Base-by-base conservation (phyloP, 2,113 vertebrate species). In the Tyto alba region DNA sequence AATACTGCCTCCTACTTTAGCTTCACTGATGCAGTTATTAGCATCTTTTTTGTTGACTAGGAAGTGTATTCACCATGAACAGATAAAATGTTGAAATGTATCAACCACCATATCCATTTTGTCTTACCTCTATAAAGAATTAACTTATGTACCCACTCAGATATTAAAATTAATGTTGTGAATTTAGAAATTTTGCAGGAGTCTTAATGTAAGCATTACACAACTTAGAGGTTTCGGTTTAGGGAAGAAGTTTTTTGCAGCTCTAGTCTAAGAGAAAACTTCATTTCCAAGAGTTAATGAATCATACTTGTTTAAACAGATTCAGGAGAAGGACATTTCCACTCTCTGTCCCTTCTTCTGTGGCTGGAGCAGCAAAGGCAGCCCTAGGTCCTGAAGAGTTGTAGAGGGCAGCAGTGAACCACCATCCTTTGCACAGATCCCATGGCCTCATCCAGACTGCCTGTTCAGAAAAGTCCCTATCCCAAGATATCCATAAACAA, bases 351-450 rank as follows among this genome's bases (percentile, higher is more conserved):
- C 11, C 7, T 57, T 63, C 50, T 53, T 22, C 22, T 30, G 29
- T 0, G 1, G 3, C 12, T n/a, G 43, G 15, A 75, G 30, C 34
- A 52, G 17, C 3, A 6, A 69, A 80, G 43, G 26, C 23, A 55
- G 38, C 14, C 26, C 16, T 62, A 1, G 1, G 34, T 10, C 45
- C n/a, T 2, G 1, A 52, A 17, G 34, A 4, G 8, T 11, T 50
- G 16, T 45, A 47, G 16, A n/a, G 5, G 8, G 12, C 41, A 48
- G n/a, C 25, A 50, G 16, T 1, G 3, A 60, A 59, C 15, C 21
- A 48, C 11, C n/a, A 62, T 23, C 9, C 7, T 48, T 19, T 4
- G 12, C 47, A 32, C 9, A 57, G 41, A 38, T 27, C 17, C 6
- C 69, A 55, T 3, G 2, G 41, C 17, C 38, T 50, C 66, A 78